Conservation (phyloP, 2,888 invertebrate genomes). For the Amitus sp. region DNA sequence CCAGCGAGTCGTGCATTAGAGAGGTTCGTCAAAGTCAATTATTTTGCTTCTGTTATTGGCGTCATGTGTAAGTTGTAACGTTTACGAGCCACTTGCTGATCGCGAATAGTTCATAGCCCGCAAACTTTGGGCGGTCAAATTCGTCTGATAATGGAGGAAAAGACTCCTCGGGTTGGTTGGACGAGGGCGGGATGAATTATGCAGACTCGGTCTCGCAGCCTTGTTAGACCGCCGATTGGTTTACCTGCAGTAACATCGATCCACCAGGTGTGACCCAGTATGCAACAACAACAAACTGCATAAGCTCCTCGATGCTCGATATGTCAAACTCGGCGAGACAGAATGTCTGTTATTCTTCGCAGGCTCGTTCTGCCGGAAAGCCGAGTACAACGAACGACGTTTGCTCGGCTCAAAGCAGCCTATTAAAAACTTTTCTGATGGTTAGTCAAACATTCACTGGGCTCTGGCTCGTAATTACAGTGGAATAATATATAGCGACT, state of each 20-base stretch:
- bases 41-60: neutral
- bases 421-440: slow-evolving; percentile 19
- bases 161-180: slow-evolving; percentile 21
- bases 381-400: neutral
- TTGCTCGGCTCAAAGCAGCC: neutral
- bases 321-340: slow-evolving; percentile 6
- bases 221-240: slow-evolving; percentile 46
- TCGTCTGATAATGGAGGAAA: slow-evolving; percentile 29
- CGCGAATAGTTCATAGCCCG: slow-evolving; percentile 43
- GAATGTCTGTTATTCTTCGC: neutral
- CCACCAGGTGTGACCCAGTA: slow-evolving; percentile 46
- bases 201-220: slow-evolving; percentile 37
- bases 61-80: slow-evolving; percentile 22
- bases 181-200: slow-evolving; percentile 39
- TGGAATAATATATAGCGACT: slow-evolving; percentile 9
- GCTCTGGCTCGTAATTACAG: slow-evolving; percentile 28
- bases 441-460: slow-evolving; percentile 22
- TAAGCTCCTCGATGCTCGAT: slow-evolving; percentile 8
- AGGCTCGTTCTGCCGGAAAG: neutral
- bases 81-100: slow-evolving; percentile 47
- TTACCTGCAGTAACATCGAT: slow-evolving; percentile 49
- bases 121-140: slow-evolving; percentile 36
- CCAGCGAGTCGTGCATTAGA: no score
- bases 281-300: slow-evolving; percentile 42
- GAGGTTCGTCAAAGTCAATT: no score